Evolutionary conservation across 1,140 invertebrate genomes (phyloP).

Genomic region (Panagrolaimus sp.): DNA sequence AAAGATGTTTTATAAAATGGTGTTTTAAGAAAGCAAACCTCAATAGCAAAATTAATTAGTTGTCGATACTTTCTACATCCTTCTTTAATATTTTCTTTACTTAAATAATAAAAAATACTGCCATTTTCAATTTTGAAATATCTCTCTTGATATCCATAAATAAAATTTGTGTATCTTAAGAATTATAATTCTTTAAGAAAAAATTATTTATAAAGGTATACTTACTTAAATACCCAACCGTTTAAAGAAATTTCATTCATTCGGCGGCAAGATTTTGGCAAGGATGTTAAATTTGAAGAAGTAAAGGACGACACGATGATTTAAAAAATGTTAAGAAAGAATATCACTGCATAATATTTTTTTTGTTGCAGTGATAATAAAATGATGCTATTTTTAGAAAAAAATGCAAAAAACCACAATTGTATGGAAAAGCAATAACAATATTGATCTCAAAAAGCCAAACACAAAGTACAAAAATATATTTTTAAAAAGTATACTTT

Average conservation of each 20-base stretch:
- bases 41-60: conserved; percentile 32
- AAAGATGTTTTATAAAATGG: neutral
- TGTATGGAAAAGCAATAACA: no score
- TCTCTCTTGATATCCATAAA: conserved; percentile 34
- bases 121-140: conserved; percentile 42
- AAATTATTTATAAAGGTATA: conserved; percentile 26
- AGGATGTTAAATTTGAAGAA: no score
- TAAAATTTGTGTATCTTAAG: conserved; percentile 27
- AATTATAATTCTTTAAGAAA: neutral
- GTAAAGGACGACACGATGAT: no score
- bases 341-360: no score
- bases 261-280: no score
- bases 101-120: conserved; percentile 34
- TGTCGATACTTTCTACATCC: conserved; percentile 33
- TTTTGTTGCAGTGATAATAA: no score
- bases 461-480: no score
- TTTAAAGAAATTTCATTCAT: conserved; percentile 41
- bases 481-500: no score
- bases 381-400: no score
- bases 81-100: conserved; percentile 29
- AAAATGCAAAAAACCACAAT: no score
- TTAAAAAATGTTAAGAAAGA: no score
- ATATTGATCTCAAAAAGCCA: no score
- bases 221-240: conserved; percentile 23
- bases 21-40: conserved; percentile 23